These are phyloP conservation scores for Leucosticte australis DNA, from an alignment of 2,113 vertebrate species.

Conservation along the genomic window DNA sequence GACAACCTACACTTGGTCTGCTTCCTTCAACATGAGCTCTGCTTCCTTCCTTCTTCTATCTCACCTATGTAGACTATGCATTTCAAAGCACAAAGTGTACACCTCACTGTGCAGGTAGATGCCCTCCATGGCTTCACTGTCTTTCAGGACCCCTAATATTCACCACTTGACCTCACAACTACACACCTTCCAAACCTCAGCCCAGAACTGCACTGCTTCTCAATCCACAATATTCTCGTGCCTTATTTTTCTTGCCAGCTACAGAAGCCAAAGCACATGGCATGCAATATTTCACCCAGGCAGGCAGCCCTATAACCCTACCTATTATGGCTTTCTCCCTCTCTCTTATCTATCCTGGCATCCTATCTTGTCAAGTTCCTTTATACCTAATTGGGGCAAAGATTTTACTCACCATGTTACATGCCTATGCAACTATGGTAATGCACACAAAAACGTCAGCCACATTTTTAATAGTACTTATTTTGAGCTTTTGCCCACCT, in stretches of 20 bases:
- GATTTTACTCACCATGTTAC: not conserved
- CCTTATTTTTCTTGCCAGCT: not conserved
- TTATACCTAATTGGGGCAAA: not conserved
- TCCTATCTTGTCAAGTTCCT: not conserved
- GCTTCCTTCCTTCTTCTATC: not conserved
- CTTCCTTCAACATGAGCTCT: not conserved
- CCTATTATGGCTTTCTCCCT: not conserved
- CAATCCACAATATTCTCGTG: not conserved
- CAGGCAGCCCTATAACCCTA: not conserved
- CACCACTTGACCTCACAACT: not conserved
- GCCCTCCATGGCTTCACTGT: not conserved
- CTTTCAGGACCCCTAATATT: not conserved
- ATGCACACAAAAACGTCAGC: not conserved
- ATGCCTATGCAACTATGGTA: not conserved
- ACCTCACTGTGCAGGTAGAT: rapidly evolving
- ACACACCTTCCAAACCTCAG: not conserved
- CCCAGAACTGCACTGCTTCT: not conserved
- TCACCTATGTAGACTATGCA: rapidly evolving
- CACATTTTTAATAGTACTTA: not conserved
- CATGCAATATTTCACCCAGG: not conserved
- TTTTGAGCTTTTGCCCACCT: not conserved
- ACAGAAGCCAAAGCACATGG: not conserved
- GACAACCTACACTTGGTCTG: not conserved
- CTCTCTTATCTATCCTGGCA: not conserved
- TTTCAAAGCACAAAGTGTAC: not conserved